Base-by-base conservation (phyloP, 2,888 invertebrate species). In the Oligia latruncula region DNA sequence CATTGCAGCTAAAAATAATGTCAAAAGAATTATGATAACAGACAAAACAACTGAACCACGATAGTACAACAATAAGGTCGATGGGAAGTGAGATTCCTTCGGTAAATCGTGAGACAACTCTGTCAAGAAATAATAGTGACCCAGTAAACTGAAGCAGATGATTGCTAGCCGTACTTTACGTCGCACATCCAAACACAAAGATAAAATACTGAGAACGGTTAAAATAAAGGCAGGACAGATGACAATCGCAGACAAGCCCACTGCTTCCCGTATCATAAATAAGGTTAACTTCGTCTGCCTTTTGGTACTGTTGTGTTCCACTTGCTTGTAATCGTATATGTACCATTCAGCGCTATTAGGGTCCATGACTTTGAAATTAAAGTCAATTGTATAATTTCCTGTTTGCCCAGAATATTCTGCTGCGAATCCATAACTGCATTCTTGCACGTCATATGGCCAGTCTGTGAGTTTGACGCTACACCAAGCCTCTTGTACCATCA, bases 401-500 rank as follows among this genome's bases (percentile, higher is more conserved):
- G 43, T 4, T 17, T 15, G 15, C 13, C 15, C 13, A 6, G 67
- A 13, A 23, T 35, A 17, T 29, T n/a, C 23, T 2, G 79, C 13
- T 5, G 83, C 86, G n/a, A 91, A 40, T 6, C 5, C 40, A 40
- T 40, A 80, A 0, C 76, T 83, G 66, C 95, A 95, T 35, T 87
- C 86, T 71, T 93, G 92, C 0, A 81, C 74, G 43, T 93, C 92
- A 64, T 91, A 92, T 0, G 94, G 92, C 93, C 94, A 95, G 35
- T 93, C 85, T 0, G 71, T 87, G 0, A 93, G 74, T 40, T 91
- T 89, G 0, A 90, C 78, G 0, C 62, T 78, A 68, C 94, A 94
- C 4, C 46, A 76, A 0, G 87, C 78, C 1, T 79, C 43, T 29
- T 86, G 76, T 0, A 49, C 11, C 0, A 81, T 23, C 1, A 66